These are phyloP conservation scores for Drosophila sordidula DNA, from an alignment of 2,888 invertebrate species.

Conservation along the genomic window DNA sequence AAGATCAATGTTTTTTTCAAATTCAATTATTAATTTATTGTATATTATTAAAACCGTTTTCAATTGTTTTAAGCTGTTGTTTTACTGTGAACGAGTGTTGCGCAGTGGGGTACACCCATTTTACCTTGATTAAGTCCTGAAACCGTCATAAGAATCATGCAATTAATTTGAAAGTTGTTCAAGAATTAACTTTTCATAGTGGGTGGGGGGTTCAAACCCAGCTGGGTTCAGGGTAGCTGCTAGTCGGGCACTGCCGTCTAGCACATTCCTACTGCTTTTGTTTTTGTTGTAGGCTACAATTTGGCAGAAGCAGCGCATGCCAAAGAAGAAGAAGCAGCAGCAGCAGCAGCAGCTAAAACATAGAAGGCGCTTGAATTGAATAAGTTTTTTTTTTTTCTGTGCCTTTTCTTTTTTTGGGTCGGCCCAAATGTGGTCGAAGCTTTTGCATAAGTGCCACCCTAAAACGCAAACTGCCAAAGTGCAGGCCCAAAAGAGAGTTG, in stretches of 20 bases:
- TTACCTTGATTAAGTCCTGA: too few species aligned
- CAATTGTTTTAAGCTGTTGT: too few species aligned
- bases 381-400: conserved; percentile 52
- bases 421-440: conserved; percentile 30
- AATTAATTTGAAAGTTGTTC: too few species aligned
- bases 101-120: too few species aligned
- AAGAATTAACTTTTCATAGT: too few species aligned
- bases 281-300: conserved; percentile 27
- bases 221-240: neutral
- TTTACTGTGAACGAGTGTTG: too few species aligned
- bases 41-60: too few species aligned
- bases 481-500: conserved; percentile 36
- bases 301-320: conserved; percentile 22
- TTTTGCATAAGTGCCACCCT: conserved; percentile 51
- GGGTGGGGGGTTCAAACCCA: too few species aligned
- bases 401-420: neutral
- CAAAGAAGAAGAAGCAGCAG: conserved; percentile 5
- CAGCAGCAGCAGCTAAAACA: conserved; percentile 16
- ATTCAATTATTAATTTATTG: too few species aligned
- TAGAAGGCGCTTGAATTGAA: conserved; percentile 61
- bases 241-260: neutral
- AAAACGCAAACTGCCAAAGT: neutral
- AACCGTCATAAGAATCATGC: too few species aligned
- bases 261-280: neutral
- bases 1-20: too few species aligned